Evolutionary conservation across 2,888 invertebrate species (phyloP).

Genomic region (Sepioteuthis lessoniana): DNA sequence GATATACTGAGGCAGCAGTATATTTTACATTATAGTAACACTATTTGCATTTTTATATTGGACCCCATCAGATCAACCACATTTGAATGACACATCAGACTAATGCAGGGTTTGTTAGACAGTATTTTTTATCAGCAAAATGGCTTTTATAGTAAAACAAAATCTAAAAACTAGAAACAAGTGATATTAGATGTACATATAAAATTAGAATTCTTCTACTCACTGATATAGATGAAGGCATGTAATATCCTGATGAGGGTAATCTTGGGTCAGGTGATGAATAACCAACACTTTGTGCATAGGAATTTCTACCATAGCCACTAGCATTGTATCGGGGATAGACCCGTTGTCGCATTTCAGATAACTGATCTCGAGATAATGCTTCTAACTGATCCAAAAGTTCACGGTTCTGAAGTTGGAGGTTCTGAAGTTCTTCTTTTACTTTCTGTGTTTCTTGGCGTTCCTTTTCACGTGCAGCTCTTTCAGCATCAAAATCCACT

Average conservation of each 20-base stretch:
- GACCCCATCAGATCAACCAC: too few relatives aligned
- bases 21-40: too few relatives aligned
- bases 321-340: neutral
- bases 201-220: neutral
- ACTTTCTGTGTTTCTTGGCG: neutral
- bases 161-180: too few relatives aligned
- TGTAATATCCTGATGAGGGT: neutral
- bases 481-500: conserved; percentile 44
- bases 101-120: too few relatives aligned
- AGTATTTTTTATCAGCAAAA: too few relatives aligned
- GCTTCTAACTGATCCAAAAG: conserved; percentile 46
- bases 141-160: too few relatives aligned
- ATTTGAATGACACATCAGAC: too few relatives aligned
- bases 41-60: too few relatives aligned
- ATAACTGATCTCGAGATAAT: neutral
- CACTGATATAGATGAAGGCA: neutral
- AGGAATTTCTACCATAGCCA: neutral
- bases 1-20: too few relatives aligned
- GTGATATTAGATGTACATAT: too few relatives aligned
- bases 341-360: conserved; percentile 35
- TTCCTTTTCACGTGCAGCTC: neutral
- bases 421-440: conserved; percentile 5
- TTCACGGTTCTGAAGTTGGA: neutral
- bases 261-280: neutral
- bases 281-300: neutral